Evolutionary conservation across 2,888 invertebrate genomes (phyloP).

Genomic region (Macrophya annulata): DNA sequence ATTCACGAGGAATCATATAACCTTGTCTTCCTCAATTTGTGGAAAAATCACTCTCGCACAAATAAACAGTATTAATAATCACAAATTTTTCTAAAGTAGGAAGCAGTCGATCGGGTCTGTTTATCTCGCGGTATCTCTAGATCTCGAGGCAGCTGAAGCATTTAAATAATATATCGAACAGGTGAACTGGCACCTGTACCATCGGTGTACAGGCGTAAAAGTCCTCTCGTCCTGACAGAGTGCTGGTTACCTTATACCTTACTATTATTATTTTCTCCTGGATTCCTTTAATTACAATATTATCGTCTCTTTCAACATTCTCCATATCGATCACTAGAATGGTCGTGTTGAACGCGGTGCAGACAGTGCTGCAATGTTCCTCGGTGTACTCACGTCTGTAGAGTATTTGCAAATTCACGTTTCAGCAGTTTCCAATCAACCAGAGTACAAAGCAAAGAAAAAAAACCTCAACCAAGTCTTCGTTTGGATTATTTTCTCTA

Average conservation of each 20-base stretch:
- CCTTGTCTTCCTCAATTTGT: background rate
- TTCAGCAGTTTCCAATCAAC: background rate
- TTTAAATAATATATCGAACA: slow-evolving; percentile 75
- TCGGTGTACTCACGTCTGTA: too few species aligned
- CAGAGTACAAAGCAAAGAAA: background rate
- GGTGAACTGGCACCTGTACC: slow-evolving; percentile 75
- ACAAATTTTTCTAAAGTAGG: slow-evolving; percentile 45
- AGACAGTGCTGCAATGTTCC: too few species aligned
- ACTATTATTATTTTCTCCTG: slow-evolving; percentile 21
- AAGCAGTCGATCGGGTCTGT: slow-evolving; percentile 48
- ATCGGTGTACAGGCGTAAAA: slow-evolving; percentile 60
- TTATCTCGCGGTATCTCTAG: slow-evolving; percentile 67
- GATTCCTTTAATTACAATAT: slow-evolving; percentile 12
- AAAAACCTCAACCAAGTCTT: background rate
- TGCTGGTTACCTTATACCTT: slow-evolving; percentile 35
- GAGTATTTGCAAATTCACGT: background rate
- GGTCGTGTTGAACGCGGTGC: background rate
- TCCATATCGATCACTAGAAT: background rate
- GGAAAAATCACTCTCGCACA: background rate
- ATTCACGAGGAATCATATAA: background rate
- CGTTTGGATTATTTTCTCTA: background rate
- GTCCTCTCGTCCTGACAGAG: slow-evolving; percentile 49
- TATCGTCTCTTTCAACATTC: background rate
- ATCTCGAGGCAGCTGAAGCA: slow-evolving; percentile 72
- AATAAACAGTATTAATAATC: background rate